Percentiles rank a stretch among this genome's conserved stretches.
Conservation (phyloP, 2,113 vertebrate species). For the Tapirus terrestris region DNA sequence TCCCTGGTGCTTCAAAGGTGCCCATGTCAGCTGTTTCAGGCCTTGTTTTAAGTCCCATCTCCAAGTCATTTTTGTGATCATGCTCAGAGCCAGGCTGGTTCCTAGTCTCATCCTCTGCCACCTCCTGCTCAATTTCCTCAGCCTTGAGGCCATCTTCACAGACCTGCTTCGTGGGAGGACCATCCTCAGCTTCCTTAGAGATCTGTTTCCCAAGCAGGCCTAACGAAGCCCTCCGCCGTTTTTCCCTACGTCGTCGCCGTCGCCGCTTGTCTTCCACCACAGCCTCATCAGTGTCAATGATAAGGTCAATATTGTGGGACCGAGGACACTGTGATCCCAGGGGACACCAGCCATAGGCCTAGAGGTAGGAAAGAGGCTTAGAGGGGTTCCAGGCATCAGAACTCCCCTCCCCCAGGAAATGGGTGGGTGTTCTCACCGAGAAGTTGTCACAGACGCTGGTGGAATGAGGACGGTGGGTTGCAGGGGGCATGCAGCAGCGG, state of each 20-base stretch:
- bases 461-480: slow-evolving; percentile 75
- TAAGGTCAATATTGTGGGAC: slow-evolving; percentile 96
- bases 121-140: neutral
- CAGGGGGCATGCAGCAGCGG: slow-evolving; percentile 84
- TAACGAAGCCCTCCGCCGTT: slow-evolving; percentile 84
- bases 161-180: slow-evolving; percentile 83
- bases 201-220: slow-evolving; percentile 51
- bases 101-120: slow-evolving; percentile 22
- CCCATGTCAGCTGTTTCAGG: slow-evolving; percentile 9
- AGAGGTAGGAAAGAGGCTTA: slow-evolving; percentile 34
- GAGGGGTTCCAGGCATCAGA: neutral
- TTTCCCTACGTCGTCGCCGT: slow-evolving; percentile 89
- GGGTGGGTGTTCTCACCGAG: slow-evolving; percentile 84
- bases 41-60: neutral
- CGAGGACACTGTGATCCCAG: slow-evolving; percentile 92
- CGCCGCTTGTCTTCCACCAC: slow-evolving; percentile 86
- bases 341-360: slow-evolving; percentile 98
- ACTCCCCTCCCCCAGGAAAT: neutral
- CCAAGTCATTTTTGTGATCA: slow-evolving; percentile 46
- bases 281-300: slow-evolving; percentile 94
- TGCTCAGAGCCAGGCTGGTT: slow-evolving; percentile 47
- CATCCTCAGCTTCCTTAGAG: slow-evolving; percentile 68
- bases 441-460: slow-evolving; percentile 88
- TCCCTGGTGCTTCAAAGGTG: neutral
- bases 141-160: slow-evolving; percentile 66